phyloP scores from a whole-genome alignment of 2,888 invertebrate genomes.

The Athripsodes cinereus region DNA sequence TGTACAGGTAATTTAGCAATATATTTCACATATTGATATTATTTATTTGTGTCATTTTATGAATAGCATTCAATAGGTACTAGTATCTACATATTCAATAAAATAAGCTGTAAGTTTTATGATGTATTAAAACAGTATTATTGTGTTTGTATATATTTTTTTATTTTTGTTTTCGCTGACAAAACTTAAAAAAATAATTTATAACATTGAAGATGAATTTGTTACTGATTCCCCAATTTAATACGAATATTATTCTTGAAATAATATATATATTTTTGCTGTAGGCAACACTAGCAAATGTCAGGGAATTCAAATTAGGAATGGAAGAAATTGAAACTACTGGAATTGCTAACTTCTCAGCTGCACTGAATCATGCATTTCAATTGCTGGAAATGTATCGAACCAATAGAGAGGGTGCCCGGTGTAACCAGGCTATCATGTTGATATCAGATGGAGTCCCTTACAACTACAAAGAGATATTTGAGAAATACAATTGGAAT shows the following conservation, averaged over 20 bases:
- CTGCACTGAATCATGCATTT: slow-evolving; percentile 85
- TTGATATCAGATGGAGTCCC: slow-evolving; percentile 98
- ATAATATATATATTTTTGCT: neutral
- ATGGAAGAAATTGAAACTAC: slow-evolving; percentile 74
- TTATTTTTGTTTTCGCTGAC: no score
- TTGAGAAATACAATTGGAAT: slow-evolving; percentile 83
- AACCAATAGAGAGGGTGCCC: slow-evolving; percentile 58
- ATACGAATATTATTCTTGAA: no score
- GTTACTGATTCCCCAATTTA: no score
- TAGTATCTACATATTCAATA: neutral
- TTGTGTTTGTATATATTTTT: no score
- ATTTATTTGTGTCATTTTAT: no score
- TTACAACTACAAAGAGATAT: slow-evolving; percentile 87
- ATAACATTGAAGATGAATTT: no score
- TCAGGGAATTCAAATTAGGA: slow-evolving; percentile 74
- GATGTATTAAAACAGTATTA: no score
- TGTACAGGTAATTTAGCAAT: slow-evolving; percentile 81
- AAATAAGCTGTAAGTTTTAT: neutral
- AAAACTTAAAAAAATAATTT: no score
- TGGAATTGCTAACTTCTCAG: slow-evolving; percentile 90
- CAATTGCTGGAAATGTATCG: slow-evolving; percentile 68
- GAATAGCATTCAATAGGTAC: no score
- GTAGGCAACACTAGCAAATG: slow-evolving; percentile 78
- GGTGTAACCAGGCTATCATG: slow-evolving; percentile 88
- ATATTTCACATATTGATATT: no score